A percentile compares a stretch with the other conserved stretches of the same genome.
These are phyloP conservation scores for Mesorhabditis spiculigera DNA, from an alignment of 2,888 invertebrate species.

Conservation along the genomic window DNA sequence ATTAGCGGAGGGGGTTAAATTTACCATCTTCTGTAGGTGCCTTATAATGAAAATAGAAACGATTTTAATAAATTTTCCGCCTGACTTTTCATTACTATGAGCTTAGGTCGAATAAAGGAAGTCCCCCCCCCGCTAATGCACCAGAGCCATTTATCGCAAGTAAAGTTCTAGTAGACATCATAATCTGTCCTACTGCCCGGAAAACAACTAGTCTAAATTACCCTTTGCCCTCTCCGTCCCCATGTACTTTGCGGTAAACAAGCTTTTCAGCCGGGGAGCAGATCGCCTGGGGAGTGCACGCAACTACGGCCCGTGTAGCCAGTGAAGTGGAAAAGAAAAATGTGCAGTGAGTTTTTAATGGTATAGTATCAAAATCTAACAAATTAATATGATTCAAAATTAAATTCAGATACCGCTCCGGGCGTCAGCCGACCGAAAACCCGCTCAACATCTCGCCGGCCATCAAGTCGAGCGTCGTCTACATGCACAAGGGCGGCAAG, in stretches of 20 bases:
- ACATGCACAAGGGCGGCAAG: slow-evolving; percentile 70
- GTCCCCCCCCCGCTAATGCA: too few relatives aligned
- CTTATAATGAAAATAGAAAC: slow-evolving; percentile 28
- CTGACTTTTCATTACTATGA: too few relatives aligned
- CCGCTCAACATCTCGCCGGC: slow-evolving; percentile 65
- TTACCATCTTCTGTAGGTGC: slow-evolving; percentile 26
- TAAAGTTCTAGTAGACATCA: too few relatives aligned
- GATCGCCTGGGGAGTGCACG: slow-evolving; percentile 67
- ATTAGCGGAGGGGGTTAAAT: slow-evolving; percentile 67
- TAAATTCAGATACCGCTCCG: slow-evolving; percentile 21
- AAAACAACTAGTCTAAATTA: too few relatives aligned
- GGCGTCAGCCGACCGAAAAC: slow-evolving; percentile 47
- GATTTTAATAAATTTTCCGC: not conserved
- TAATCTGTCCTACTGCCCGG: too few relatives aligned
- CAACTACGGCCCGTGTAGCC: slow-evolving; percentile 28
- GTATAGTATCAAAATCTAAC: slow-evolving; percentile 45
- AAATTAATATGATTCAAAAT: not conserved
- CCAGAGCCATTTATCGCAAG: too few relatives aligned
- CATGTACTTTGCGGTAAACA: too few relatives aligned
- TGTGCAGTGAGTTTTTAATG: slow-evolving; percentile 58
- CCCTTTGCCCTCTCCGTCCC: too few relatives aligned
- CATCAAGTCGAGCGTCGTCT: slow-evolving; percentile 67
- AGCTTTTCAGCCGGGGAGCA: slow-evolving; percentile 67
- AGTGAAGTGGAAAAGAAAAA: slow-evolving; percentile 33
- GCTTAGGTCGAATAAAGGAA: too few relatives aligned